Evolutionary conservation across 2,113 vertebrate species (phyloP), one percentile per base, ranked within the genome.

Genomic region (Paracanthobrama guichenoti): DNA sequence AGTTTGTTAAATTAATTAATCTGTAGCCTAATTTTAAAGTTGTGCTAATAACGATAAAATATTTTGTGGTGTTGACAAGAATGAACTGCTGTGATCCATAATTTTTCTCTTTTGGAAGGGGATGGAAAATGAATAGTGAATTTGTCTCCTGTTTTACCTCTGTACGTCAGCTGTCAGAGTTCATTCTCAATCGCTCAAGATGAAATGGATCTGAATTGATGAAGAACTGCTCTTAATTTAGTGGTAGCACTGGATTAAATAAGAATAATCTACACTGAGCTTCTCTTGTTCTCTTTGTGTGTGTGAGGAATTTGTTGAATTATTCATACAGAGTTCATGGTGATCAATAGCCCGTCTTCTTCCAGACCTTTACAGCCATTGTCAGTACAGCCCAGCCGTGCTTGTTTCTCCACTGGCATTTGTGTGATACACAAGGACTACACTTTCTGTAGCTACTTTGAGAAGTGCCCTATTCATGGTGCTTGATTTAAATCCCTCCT

Each of bases 271-370:
- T 35, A 20, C 6, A 77, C 28, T 59, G 53, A n/a, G 9, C 28
- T 26, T 14, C 50, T n/a, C 48, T 6, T 39, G 48, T 35, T 55
- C 3, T 75, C 64, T 71, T 86, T 22, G 88, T 86, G 75, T 60
- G 87, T 83, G 84, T 44, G 20, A 11, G 66, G 3, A 20, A 71
- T 46, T 11, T 20, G 20, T 90, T 91, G 82, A 93, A 92, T 92
- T 89, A 93, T 93, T 94, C 87, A 57, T 77, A 77, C 11, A 14
- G 53, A 39, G 74, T 7, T 46, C 22, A 46, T 72, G 6, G 39
- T 24, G 69, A 77, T 77, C 18, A 35, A 77, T 77, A 77, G 18
- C 22, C 9, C 9, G 26, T 77, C 28, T 31, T 76, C 74, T 20
- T 39, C 18, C 53, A 77, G 74, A 77, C 74, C 31, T 77, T 59